Base-by-base conservation (phyloP, 92 coral and sea anemone genomes). In the Chrysogorgia sp. region DNA sequence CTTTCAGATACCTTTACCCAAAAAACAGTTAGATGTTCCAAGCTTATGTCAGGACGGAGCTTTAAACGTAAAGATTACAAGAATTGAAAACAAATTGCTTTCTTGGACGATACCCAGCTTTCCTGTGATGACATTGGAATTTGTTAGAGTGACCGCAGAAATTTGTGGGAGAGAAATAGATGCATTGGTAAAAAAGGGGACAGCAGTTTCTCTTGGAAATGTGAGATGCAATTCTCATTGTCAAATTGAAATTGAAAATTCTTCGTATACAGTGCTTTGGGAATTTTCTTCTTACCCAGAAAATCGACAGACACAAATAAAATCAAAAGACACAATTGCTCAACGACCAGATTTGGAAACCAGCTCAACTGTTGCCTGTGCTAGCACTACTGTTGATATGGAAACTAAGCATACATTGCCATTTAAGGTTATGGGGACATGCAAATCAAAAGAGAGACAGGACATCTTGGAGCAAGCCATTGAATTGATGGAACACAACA, bases 341-440 rank as follows among this genome's bases (percentile, higher is more conserved):
- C n/a, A n/a, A n/a, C n/a, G n/a, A n/a, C n/a, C n/a, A n/a, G n/a
- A n/a, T n/a, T n/a, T n/a, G n/a, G n/a, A n/a, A n/a, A n/a, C n/a
- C n/a, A n/a, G n/a, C n/a, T n/a, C n/a, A n/a, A n/a, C n/a, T n/a
- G n/a, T n/a, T n/a, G n/a, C n/a, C n/a, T n/a, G n/a, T n/a, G n/a
- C n/a, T n/a, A n/a, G n/a, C n/a, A n/a, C n/a, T n/a, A n/a, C n/a
- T n/a, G n/a, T 29, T n/a, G 26, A 32, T 34, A 45, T 10, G 10
- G 37, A 17, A 1, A 26, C 47, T 3, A 48, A 21, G 1, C 85
- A 81, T 37, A 31, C 71, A 17, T 20, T 75, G 63, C 81, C 84
- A 22, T 86, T 83, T 31, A 87, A 86, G 64, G 90, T 87, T 58
- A 23, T 82, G 70, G 89, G 90, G 20, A 75, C 87, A 0, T 89